Conservation (phyloP, 2,888 invertebrate genomes). For the Cryptus armator region DNA sequence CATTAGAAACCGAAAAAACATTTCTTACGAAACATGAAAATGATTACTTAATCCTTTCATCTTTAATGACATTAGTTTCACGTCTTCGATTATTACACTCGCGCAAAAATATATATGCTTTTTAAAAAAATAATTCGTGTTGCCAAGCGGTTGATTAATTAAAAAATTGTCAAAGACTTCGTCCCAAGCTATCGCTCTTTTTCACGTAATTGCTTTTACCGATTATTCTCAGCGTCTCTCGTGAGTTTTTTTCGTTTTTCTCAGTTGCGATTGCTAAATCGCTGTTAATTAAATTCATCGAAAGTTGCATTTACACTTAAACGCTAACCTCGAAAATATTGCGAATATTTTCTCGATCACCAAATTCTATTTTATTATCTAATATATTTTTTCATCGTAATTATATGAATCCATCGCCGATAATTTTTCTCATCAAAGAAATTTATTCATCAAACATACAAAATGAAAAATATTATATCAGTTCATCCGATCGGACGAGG, state of each 20-base stretch:
- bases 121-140: no score
- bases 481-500: constrained; percentile 7
- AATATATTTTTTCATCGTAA: background rate
- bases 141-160: no score
- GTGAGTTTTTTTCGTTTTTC: background rate
- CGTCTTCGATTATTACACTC: no score
- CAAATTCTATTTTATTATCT: background rate
- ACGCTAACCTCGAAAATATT: background rate
- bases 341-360: background rate
- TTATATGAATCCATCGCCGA: background rate
- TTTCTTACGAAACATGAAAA: no score
- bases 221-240: no score
- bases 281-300: background rate
- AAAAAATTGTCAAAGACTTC: no score
- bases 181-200: background rate
- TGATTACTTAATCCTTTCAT: no score
- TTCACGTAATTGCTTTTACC: background rate
- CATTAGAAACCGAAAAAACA: no score
- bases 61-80: no score
- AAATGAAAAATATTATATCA: constrained; percentile 49
- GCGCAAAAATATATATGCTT: no score
- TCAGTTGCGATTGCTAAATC: background rate
- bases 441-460: constrained; percentile 64
- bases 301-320: background rate
- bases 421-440: constrained; percentile 39